phyloP scores from a whole-genome alignment of 2,888 invertebrate genomes.

The Odiellus spinosus region DNA sequence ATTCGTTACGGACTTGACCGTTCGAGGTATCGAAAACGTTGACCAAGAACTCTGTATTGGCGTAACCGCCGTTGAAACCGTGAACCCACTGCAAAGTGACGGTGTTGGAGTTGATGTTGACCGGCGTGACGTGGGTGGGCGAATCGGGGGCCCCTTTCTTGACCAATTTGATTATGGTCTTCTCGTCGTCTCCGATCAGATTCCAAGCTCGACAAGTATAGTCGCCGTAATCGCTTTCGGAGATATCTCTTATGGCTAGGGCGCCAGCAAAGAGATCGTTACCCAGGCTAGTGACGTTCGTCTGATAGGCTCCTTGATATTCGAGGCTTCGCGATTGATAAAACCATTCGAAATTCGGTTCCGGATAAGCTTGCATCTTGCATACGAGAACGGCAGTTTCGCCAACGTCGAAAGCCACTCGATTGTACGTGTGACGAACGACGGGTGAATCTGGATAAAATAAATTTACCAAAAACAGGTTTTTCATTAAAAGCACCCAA shows the following conservation, averaged over 20 bases:
- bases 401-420: constrained; percentile 64
- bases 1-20: constrained; percentile 24
- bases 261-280: constrained; percentile 73
- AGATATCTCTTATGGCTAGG: constrained; percentile 40
- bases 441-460: constrained; percentile 55
- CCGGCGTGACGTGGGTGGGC: constrained; percentile 52
- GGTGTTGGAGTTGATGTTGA: constrained; percentile 58
- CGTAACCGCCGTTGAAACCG: constrained; percentile 76
- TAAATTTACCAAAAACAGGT: too few species aligned
- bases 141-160: constrained; percentile 69
- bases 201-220: constrained; percentile 79
- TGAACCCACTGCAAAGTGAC: constrained; percentile 71
- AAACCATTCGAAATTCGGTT: constrained; percentile 81
- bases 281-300: constrained; percentile 59
- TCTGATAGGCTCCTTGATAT: constrained; percentile 58
- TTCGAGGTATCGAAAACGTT: constrained; percentile 73
- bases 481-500: too few species aligned
- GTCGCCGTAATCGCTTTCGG: constrained; percentile 57
- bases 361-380: constrained; percentile 76
- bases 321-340: constrained; percentile 17
- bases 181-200: constrained; percentile 46
- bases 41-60: constrained; percentile 41
- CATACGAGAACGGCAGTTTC: constrained; percentile 76
- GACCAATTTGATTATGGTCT: constrained; percentile 49
- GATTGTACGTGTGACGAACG: constrained; percentile 44